phyloP scores from a whole-genome alignment of 2,113 vertebrate genomes.

The Clarias gariepinus region DNA sequence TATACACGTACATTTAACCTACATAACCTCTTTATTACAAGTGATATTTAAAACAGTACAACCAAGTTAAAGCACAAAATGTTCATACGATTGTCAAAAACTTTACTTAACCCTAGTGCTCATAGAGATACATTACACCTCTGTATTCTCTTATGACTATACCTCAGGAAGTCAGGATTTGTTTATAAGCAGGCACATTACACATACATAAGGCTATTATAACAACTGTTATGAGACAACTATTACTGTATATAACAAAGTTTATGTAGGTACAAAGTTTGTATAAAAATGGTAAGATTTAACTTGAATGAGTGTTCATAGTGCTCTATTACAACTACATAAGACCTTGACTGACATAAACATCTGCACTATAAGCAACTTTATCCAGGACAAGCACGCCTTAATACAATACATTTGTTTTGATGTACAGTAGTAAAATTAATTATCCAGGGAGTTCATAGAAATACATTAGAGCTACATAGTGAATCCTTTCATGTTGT shows the following conservation, averaged over 20 bases:
- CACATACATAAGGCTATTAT: too few relatives aligned
- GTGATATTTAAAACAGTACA: background rate
- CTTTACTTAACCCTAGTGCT: background rate
- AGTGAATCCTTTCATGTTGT: background rate
- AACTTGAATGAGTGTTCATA: background rate
- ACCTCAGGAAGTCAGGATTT: too few relatives aligned
- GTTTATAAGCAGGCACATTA: too few relatives aligned
- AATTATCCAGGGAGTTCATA: background rate
- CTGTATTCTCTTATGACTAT: too few relatives aligned
- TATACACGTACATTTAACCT: background rate
- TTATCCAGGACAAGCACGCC: too few relatives aligned
- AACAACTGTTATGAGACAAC: too few relatives aligned
- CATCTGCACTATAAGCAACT: too few relatives aligned
- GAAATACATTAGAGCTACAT: background rate
- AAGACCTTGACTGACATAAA: background rate
- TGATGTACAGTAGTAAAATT: too few relatives aligned
- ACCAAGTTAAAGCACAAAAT: background rate
- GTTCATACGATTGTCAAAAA: background rate
- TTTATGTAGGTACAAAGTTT: background rate
- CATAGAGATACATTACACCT: background rate
- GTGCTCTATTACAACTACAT: background rate
- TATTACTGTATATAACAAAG: background rate
- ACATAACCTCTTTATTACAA: background rate
- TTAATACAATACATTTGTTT: too few relatives aligned
- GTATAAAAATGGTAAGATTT: background rate